phyloP scores from a whole-genome alignment of 2,888 invertebrate genomes.

The Baccha elongata region DNA sequence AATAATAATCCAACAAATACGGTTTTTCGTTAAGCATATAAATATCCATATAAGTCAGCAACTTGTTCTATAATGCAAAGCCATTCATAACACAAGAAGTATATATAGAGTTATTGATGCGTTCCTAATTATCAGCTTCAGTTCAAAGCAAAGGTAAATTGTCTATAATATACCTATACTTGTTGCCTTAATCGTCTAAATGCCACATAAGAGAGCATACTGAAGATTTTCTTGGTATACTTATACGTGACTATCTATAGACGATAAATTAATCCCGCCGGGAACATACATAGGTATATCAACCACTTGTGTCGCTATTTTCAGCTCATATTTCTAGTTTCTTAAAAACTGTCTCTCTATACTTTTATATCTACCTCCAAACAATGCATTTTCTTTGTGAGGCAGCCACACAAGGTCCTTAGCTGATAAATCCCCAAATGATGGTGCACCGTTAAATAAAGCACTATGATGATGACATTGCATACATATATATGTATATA shows the following conservation, averaged over 20 bases:
- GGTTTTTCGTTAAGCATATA: no score
- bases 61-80: no score
- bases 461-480: constrained; percentile 12
- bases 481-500: no score
- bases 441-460: constrained; percentile 29
- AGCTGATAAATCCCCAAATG: constrained; percentile 56
- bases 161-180: constrained; percentile 3
- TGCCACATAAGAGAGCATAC: background rate
- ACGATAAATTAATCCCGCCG: constrained; percentile 28
- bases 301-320: constrained; percentile 22
- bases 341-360: background rate
- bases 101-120: no score
- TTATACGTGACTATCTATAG: background rate
- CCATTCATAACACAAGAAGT: no score
- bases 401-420: constrained; percentile 26
- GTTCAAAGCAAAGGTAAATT: constrained; percentile 14
- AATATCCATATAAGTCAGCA: no score
- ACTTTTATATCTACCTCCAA: background rate
- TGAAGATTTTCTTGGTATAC: background rate
- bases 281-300: constrained; percentile 6
- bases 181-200: constrained; percentile 37
- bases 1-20: no score
- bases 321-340: constrained; percentile 18
- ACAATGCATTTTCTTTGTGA: constrained; percentile 29
- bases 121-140: background rate